Evolutionary conservation across 2,888 invertebrate species (phyloP).

Genomic region (Halocaridina rubra): DNA sequence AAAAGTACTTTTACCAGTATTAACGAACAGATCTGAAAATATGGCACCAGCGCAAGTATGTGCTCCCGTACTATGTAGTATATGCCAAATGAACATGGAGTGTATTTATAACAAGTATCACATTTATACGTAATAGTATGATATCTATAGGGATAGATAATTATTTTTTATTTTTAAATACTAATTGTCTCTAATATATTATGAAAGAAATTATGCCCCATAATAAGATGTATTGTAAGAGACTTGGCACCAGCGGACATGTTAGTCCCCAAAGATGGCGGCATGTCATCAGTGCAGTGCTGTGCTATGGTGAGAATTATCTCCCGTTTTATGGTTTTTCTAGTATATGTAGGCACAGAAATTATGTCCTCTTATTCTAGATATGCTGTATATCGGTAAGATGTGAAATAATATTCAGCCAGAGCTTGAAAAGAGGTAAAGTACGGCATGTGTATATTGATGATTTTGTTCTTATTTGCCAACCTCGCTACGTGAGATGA

Average conservation of each 20-base stretch:
- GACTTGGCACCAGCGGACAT: background rate
- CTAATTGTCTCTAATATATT: background rate
- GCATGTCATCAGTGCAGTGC: constrained; percentile 64
- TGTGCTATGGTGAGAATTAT: constrained; percentile 58
- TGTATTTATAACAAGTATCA: too few species aligned
- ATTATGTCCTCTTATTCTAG: background rate
- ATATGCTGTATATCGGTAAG: background rate
- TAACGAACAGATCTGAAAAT: too few species aligned
- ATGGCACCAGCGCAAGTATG: too few species aligned
- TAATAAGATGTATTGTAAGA: too few species aligned
- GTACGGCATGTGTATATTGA: background rate
- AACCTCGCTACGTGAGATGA: background rate
- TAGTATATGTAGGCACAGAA: background rate
- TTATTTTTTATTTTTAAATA: background rate
- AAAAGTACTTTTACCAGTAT: too few species aligned
- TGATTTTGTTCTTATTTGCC: background rate
- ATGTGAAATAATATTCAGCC: background rate
- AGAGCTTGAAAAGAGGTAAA: background rate
- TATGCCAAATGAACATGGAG: too few species aligned
- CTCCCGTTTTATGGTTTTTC: background rate
- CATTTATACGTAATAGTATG: background rate
- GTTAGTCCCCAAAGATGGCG: constrained; percentile 64
- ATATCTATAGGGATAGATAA: background rate
- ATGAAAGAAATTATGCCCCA: background rate
- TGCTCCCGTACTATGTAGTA: too few species aligned